Conservation (phyloP, 2,113 vertebrate genomes). For the Psittacula cyanocephala region DNA sequence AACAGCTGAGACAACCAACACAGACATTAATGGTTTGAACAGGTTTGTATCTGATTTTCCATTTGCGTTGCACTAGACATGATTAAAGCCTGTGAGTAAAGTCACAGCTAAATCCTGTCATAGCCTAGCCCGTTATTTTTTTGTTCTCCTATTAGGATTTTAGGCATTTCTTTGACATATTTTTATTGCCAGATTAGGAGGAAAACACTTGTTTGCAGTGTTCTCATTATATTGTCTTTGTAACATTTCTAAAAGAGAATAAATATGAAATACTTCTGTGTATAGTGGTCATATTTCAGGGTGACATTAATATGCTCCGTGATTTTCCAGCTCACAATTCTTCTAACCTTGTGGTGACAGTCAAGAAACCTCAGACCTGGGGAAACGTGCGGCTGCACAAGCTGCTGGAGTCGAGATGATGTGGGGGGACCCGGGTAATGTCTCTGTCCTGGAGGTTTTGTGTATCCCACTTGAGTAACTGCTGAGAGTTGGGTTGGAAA, state of each 20-base stretch:
- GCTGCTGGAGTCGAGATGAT: neutral
- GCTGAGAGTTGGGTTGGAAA: neutral
- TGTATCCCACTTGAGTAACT: neutral
- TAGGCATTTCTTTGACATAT: slow-evolving; percentile 59
- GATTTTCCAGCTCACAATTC: slow-evolving; percentile 62
- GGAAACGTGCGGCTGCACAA: neutral
- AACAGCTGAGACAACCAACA: neutral
- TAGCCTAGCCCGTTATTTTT: slow-evolving; percentile 38
- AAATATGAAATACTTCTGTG: slow-evolving; percentile 73
- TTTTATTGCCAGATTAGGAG: slow-evolving; percentile 77
- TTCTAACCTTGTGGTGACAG: slow-evolving; percentile 64
- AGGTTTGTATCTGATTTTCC: slow-evolving; percentile 18
- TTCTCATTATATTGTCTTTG: slow-evolving; percentile 79
- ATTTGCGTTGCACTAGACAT: neutral
- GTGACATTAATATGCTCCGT: slow-evolving; percentile 63
- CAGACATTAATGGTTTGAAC: neutral
- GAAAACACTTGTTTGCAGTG: slow-evolving; percentile 75
- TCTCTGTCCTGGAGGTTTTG: neutral
- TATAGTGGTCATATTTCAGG: slow-evolving; percentile 70
- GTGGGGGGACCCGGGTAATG: neutral
- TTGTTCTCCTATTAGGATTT: slow-evolving; percentile 62
- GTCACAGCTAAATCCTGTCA: slow-evolving; percentile 43
- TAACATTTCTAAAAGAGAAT: slow-evolving; percentile 76
- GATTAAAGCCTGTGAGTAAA: slow-evolving; percentile 41
- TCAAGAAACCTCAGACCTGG: neutral